Conservation (phyloP, 2,113 vertebrate genomes). For the Toxostoma redivivum region DNA sequence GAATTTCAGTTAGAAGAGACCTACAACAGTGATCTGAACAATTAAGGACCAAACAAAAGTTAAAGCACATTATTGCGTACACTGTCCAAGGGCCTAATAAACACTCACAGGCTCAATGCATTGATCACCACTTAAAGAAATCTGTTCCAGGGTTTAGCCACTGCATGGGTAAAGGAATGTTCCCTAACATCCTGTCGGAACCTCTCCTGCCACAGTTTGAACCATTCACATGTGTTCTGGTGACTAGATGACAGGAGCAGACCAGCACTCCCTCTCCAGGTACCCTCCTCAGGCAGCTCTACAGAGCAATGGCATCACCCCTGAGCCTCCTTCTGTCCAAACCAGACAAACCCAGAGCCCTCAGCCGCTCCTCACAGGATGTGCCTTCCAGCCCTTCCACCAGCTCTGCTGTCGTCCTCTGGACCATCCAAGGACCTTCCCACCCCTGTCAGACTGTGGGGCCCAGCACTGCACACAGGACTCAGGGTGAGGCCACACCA, state of each 20-base stretch:
- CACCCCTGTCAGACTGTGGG: not conserved
- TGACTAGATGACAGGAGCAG: not conserved
- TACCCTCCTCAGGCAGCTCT: not conserved
- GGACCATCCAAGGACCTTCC: not conserved
- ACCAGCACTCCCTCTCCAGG: accelerated
- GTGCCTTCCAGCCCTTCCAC: not conserved
- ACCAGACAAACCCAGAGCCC: not conserved
- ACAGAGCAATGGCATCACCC: not conserved
- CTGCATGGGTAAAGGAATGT: accelerated
- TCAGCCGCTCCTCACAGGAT: not conserved
- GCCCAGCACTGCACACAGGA: not conserved
- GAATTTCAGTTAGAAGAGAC: not conserved
- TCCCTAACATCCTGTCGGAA: not conserved
- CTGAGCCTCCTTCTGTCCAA: not conserved
- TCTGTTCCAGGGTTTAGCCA: not conserved
- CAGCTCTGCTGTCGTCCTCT: not conserved
- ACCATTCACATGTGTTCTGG: accelerated
- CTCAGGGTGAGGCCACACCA: too few species aligned
- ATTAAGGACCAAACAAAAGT: not conserved
- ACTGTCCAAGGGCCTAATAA: not conserved
- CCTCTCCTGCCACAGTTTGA: not conserved
- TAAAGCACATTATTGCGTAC: not conserved
- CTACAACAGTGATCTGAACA: not conserved
- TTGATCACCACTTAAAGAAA: not conserved
- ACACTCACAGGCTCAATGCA: not conserved